Evolutionary conservation across 2,888 invertebrate genomes (phyloP).

Genomic region (Acrobasis consociella): DNA sequence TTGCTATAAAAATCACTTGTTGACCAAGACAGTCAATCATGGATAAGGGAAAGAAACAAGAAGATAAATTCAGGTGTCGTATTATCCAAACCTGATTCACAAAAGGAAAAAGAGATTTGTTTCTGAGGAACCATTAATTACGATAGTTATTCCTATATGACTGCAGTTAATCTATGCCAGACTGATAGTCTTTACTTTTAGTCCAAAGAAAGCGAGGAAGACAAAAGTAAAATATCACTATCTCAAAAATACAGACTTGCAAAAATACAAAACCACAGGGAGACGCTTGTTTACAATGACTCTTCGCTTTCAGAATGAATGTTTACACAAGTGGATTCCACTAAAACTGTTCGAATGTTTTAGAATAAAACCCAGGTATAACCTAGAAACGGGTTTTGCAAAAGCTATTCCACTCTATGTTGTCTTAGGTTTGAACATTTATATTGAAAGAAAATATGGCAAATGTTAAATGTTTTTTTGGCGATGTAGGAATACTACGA

Average conservation of each 20-base stretch:
- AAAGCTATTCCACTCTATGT: neutral
- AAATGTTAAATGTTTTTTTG: neutral
- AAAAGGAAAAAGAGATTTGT: no score
- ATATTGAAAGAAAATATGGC: neutral
- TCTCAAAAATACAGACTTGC: neutral
- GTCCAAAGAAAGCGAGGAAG: neutral
- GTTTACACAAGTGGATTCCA: conserved; percentile 3
- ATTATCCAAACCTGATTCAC: no score
- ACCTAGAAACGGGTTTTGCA: neutral
- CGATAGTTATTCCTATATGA: no score
- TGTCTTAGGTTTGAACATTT: neutral
- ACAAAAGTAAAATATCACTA: neutral
- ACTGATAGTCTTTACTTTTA: no score
- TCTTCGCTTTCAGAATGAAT: conserved; percentile 1
- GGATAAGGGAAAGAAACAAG: no score
- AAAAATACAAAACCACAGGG: conserved; percentile 1
- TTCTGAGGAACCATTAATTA: no score
- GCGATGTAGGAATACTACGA: neutral
- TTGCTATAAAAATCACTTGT: no score
- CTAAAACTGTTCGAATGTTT: conserved; percentile 1
- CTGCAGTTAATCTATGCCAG: no score
- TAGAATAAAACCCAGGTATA: conserved; percentile 1
- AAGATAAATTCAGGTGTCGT: no score
- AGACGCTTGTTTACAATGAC: neutral
- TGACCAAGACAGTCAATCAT: no score